Base-by-base conservation (phyloP, 2,113 vertebrate species). In the Tautogolabrus adspersus region DNA sequence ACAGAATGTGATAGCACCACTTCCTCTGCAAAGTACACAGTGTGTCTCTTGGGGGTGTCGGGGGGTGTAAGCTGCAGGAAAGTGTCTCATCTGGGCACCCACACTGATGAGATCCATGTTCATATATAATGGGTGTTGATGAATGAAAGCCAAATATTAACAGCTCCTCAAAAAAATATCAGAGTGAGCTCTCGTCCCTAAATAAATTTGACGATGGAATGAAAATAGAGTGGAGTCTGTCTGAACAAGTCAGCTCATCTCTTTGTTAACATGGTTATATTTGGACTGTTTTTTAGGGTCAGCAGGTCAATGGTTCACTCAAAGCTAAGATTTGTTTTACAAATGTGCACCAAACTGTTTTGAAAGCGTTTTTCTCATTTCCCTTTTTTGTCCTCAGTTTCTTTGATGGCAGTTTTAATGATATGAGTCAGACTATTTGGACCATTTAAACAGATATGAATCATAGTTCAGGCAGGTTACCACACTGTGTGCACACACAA, bases 1-100 rank as follows among this genome's bases (percentile, higher is more conserved):
- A 89, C 78, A 85, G 54, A 89, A 91, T 82, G 81, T 86, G 83
- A 92, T 86, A 76, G 72, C 87, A 81, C 84, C 81, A 82, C 90
- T 88, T 89, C 82, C 90, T 87, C 76, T 71, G 82, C 80, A 87
- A 88, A 92, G 89, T 83, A 90, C 87, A 90, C 79, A 85, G 82
- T 77, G 84, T 90, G 72, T 90, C 75, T 82, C 82, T 74, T 60
- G 57, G 40, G 56, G 65, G 56, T 67, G 42, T 59, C 16, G 40
- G 56, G 30, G 64, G 8, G 64, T 83, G 64, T 69, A 60, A 69
- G 81, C 77, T 66, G 61, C 72, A 63, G 73, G 71, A 77, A 78
- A 71, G 46, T 40, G 72, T 77, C 75, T 88, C 75, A 76, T 87
- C 72, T 68, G 64, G 58, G 55, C 75, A 73, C 71, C 83, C 70